Evolutionary conservation across 2,113 vertebrate species (phyloP).

Genomic region (Xiphophorus couchianus): DNA sequence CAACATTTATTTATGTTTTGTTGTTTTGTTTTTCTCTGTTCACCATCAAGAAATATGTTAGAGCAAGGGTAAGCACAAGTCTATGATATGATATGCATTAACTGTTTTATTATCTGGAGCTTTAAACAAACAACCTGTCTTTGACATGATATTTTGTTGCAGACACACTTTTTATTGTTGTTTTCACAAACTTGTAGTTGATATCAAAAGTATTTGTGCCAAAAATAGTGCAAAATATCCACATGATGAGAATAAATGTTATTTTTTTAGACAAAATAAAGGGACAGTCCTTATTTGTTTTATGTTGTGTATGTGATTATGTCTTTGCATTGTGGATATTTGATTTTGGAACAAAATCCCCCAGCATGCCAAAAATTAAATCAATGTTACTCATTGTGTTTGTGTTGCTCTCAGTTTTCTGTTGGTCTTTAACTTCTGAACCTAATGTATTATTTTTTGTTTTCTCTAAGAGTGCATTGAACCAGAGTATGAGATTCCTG

Average conservation of each 20-base stretch:
- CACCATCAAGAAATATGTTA: slow-evolving; percentile 88
- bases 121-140: slow-evolving; percentile 12
- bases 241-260: slow-evolving; percentile 18
- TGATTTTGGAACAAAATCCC: slow-evolving; percentile 41
- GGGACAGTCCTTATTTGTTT: background rate
- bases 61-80: slow-evolving; percentile 84
- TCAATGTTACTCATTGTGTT: slow-evolving; percentile 8
- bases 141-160: background rate
- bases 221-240: slow-evolving; percentile 49
- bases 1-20: slow-evolving; percentile 31
- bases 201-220: slow-evolving; percentile 37
- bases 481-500: slow-evolving; percentile 84
- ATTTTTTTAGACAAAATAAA: background rate
- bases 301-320: background rate
- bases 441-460: slow-evolving; percentile 1
- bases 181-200: slow-evolving; percentile 6
- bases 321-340: slow-evolving; percentile 49
- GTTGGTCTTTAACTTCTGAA: slow-evolving; percentile 23
- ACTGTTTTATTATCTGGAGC: slow-evolving; percentile 28
- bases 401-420: background rate
- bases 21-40: slow-evolving; percentile 42
- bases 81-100: slow-evolving; percentile 30
- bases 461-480: slow-evolving; percentile 77
- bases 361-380: slow-evolving; percentile 44
- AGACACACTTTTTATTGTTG: background rate